Base-by-base conservation (phyloP, 2,888 invertebrate genomes). In the Ophion ellenae region DNA sequence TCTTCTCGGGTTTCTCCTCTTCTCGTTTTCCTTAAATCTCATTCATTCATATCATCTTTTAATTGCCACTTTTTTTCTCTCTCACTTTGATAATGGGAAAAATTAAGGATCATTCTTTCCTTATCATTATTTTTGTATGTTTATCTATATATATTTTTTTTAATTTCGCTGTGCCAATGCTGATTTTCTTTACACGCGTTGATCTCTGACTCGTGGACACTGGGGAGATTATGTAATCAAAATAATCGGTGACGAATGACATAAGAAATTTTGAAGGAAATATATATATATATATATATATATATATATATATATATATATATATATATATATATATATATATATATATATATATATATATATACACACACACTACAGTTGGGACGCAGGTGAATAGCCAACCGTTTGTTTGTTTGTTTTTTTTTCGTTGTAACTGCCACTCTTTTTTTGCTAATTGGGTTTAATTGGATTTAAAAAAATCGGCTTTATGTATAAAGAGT, bases 361-460 rank as follows among this genome's bases (percentile, higher is more conserved):
- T 40, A 40, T 40, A 40, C 1, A 40, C 1, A 7, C 1, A 40
- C 7, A 9, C 40, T 40, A 40, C 40, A 9, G 1, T 40, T 40
- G 40, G 59, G 61, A 78, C 66, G 61, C 59, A 69, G 76, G 77
- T 40, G 70, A 83, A 40, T 64, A 53, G 53, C 40, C 66, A 75
- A 81, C 5, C 53, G n/a, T 66, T 14, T 66, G 53, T 59, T 77
- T 70, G 61, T 83, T 86, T 64, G 28, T 28, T 76, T 78, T 64
- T 64, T 76, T 82, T 67, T 83, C 81, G 70, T 83, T 78, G 40
- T 81, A 70, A 79, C 74, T 70, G 74, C 80, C 83, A 84, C 70
- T 45, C 77, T 86, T 88, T 81, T 32, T 86, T 88, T 85, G 79
- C 81, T 88, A 87, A 88, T 88, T 85, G 84, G 81, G 81, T 88